phyloP scores from a whole-genome alignment of 2,888 invertebrate species.

The Muscina levida region DNA sequence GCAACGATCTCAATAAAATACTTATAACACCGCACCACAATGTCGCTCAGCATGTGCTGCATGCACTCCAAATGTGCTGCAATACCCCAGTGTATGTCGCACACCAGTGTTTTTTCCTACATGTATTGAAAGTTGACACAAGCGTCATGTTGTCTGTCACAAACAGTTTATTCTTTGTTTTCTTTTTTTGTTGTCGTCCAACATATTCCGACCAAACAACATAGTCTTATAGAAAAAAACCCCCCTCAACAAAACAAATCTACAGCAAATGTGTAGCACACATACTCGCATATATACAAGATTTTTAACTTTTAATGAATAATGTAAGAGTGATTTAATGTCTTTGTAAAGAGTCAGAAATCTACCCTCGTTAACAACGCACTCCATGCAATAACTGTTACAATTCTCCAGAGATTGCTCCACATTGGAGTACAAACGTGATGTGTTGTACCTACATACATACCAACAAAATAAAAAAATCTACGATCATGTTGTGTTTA shows the following conservation, averaged over 20 bases:
- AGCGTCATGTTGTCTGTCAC: conserved; percentile 54
- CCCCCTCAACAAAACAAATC: too few species aligned
- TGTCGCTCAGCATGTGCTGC: not conserved
- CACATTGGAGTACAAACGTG: too few species aligned
- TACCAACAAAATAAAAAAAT: too few species aligned
- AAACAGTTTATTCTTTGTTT: conserved; percentile 15
- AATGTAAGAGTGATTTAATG: conserved; percentile 53
- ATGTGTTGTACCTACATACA: not conserved
- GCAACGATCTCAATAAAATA: not conserved
- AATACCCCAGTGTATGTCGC: not conserved
- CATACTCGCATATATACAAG: not conserved
- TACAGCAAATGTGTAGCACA: conserved; percentile 19
- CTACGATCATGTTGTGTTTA: too few species aligned
- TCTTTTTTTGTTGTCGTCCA: not conserved
- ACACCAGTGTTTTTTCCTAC: conserved; percentile 19
- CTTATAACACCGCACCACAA: not conserved
- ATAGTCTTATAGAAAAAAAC: conserved; percentile 11
- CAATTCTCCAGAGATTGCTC: conserved; percentile 40
- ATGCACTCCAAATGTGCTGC: not conserved
- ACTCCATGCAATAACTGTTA: conserved; percentile 9
- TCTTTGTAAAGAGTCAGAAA: conserved; percentile 43
- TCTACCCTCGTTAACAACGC: not conserved
- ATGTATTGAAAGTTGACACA: conserved; percentile 33
- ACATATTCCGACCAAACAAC: not conserved
- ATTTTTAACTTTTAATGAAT: conserved; percentile 32